Evolutionary conservation across 2,888 invertebrate genomes (phyloP).

Genomic region (Scrobipalpa costella): DNA sequence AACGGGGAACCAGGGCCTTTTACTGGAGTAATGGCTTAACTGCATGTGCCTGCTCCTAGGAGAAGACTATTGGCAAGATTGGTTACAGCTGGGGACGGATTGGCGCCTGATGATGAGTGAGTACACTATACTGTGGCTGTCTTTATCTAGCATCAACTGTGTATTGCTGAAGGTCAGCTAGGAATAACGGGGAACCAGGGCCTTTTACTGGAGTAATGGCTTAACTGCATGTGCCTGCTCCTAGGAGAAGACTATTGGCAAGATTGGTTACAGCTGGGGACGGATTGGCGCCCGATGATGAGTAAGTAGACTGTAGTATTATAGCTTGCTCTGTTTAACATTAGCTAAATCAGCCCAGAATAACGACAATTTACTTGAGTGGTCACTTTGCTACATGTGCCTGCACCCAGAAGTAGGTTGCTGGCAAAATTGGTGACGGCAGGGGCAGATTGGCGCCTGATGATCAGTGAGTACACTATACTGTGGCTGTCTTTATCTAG

Average conservation of each 20-base stretch:
- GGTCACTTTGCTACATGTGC: slow-evolving; percentile 81
- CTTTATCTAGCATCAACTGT: background rate
- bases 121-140: slow-evolving; percentile 36
- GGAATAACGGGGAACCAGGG: slow-evolving; percentile 68
- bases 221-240: slow-evolving; percentile 81
- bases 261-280: slow-evolving; percentile 90
- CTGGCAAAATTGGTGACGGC: slow-evolving; percentile 87
- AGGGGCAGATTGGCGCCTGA: slow-evolving; percentile 87
- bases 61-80: slow-evolving; percentile 84
- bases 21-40: slow-evolving; percentile 72
- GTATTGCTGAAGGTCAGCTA: slow-evolving; percentile 31
- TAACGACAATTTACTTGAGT: slow-evolving; percentile 78
- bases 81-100: slow-evolving; percentile 89
- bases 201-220: slow-evolving; percentile 79
- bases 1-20: slow-evolving; percentile 77
- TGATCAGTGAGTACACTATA: slow-evolving; percentile 70
- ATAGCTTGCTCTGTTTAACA: background rate
- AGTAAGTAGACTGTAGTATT: slow-evolving; percentile 67
- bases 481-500: background rate
- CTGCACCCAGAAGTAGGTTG: slow-evolving; percentile 80
- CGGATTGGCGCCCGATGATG: slow-evolving; percentile 83
- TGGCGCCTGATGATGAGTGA: slow-evolving; percentile 82
- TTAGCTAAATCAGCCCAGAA: slow-evolving; percentile 48
- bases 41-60: slow-evolving; percentile 82
- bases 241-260: slow-evolving; percentile 82